phyloP scores from a whole-genome alignment of 1,140 invertebrate genomes.

The Drosophila burlai region DNA sequence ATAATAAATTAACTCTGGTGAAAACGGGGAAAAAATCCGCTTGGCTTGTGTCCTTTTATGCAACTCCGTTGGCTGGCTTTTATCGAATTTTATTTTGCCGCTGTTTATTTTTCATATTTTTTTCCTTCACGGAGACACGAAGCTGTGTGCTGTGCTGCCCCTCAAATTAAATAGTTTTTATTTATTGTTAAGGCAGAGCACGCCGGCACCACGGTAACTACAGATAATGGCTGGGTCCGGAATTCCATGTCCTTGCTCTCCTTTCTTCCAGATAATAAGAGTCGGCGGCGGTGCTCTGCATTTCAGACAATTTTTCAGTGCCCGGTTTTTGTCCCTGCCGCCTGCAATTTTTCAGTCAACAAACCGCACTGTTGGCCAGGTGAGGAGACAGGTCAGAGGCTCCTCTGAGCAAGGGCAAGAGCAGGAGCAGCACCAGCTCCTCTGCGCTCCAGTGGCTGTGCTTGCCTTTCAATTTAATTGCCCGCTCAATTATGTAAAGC shows the following conservation, averaged over 20 bases:
- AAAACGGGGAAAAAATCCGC: constrained; percentile 32
- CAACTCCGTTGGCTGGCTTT: constrained; percentile 19
- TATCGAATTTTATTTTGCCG: constrained; percentile 37
- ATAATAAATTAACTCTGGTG: constrained; percentile 77
- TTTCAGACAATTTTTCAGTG: constrained; percentile 40
- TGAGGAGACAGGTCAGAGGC: constrained; percentile 14
- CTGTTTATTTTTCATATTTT: constrained; percentile 63
- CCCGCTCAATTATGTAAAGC: constrained; percentile 79
- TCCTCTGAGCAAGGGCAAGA: constrained; percentile 2
- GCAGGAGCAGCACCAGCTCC: background rate
- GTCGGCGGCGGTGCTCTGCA: constrained; percentile 22
- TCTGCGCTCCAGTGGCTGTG: constrained; percentile 30
- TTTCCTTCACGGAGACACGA: constrained; percentile 15
- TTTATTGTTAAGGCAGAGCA: constrained; percentile 71
- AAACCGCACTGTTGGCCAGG: constrained; percentile 40
- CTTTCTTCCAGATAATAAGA: constrained; percentile 32
- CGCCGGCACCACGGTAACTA: constrained; percentile 46
- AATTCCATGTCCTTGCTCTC: constrained; percentile 43
- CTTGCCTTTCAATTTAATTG: constrained; percentile 73
- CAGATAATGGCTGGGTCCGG: constrained; percentile 61
- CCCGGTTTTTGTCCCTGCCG: constrained; percentile 35
- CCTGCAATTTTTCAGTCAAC: constrained; percentile 58
- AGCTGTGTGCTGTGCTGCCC: constrained; percentile 15
- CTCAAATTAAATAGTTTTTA: constrained; percentile 83
- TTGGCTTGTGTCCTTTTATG: constrained; percentile 21